Evolutionary conservation across 2,113 vertebrate species (phyloP).

Genomic region (Periophthalmus modestus): DNA sequence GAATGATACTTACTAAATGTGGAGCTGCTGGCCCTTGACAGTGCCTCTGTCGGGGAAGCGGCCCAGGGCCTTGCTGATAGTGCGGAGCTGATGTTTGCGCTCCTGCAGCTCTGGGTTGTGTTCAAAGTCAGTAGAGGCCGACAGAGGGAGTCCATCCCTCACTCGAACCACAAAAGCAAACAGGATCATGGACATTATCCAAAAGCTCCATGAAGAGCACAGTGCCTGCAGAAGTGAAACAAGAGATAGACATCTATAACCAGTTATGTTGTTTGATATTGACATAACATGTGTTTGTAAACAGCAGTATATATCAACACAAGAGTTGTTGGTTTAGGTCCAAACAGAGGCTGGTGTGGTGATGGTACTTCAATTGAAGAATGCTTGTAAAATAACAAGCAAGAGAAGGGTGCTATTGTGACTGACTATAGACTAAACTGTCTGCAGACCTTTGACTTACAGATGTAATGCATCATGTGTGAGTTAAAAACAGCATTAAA

Average conservation of each 20-base stretch:
- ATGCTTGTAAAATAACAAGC: neutral
- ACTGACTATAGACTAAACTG: neutral
- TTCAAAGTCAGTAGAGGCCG: constrained; percentile 94
- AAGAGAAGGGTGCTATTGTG: neutral
- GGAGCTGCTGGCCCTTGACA: constrained; percentile 79
- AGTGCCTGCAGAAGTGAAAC: constrained; percentile 63
- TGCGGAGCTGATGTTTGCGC: constrained; percentile 86
- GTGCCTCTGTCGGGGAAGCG: constrained; percentile 83
- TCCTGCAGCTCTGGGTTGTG: constrained; percentile 87
- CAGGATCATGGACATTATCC: constrained; percentile 95
- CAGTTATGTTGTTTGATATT: neutral
- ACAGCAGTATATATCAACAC: neutral
- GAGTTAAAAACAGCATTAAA: neutral
- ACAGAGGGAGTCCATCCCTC: constrained; percentile 96
- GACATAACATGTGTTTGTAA: neutral
- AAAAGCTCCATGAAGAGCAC: constrained; percentile 77
- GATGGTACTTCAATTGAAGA: neutral
- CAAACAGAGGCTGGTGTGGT: neutral
- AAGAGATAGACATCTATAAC: neutral
- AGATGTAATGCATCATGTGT: neutral
- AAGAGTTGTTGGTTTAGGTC: neutral
- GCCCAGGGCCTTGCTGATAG: constrained; percentile 76
- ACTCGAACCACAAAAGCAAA: constrained; percentile 92
- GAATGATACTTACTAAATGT: constrained; percentile 83
- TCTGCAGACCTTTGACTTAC: neutral